Evolutionary conservation across 2,113 vertebrate species (phyloP).

Genomic region (Pristiophorus japonicus): DNA sequence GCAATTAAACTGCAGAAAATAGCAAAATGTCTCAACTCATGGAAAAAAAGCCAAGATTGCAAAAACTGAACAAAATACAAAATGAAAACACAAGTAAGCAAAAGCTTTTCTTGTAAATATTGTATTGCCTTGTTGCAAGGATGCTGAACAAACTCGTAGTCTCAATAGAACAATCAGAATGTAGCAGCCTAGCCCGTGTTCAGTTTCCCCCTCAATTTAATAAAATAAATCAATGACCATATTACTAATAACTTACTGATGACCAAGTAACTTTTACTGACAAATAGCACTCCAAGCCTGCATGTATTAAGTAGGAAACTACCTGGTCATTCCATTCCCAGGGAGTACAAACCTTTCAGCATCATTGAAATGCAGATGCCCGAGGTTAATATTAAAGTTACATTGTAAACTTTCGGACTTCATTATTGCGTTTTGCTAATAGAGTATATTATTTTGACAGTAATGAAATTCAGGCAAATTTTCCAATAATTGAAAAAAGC

Average conservation of each 20-base stretch:
- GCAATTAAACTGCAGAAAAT: not conserved
- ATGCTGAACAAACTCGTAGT: not conserved
- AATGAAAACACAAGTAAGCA: not conserved
- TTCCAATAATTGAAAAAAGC: not conserved
- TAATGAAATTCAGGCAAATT: not conserved
- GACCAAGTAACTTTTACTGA: not conserved
- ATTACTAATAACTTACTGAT: not conserved
- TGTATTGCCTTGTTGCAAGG: not conserved
- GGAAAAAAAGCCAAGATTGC: not conserved
- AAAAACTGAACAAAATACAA: not conserved
- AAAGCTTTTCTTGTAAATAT: not conserved
- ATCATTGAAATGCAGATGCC: not conserved
- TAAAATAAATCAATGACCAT: not conserved
- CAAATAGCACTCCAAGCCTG: not conserved
- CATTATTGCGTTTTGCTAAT: not conserved
- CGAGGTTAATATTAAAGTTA: not conserved
- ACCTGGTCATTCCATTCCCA: not conserved
- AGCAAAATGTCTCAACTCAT: not conserved
- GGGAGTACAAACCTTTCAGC: not conserved
- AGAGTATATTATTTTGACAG: not conserved
- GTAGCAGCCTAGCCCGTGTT: not conserved
- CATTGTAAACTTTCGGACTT: not conserved
- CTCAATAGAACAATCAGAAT: not conserved
- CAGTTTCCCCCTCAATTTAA: not conserved
- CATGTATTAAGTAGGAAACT: not conserved